Percentiles rank a stretch among this genome's conserved stretches.
Evolutionary conservation across 92 coral and sea anemone genomes (phyloP).

Genomic region (Anthopleura xanthogrammica): DNA sequence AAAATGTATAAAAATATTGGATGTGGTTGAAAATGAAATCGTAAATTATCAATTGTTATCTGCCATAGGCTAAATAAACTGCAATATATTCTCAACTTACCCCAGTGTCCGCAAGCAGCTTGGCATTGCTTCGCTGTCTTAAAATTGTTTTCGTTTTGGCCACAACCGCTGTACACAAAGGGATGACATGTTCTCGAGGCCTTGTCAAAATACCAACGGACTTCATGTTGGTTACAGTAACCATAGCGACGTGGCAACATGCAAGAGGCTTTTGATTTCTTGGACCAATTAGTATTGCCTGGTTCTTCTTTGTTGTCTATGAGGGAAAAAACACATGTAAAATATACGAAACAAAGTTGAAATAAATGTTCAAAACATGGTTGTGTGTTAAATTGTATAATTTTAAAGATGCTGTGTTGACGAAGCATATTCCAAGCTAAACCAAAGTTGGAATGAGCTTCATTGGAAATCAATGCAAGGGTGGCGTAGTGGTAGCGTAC

Average conservation of each 20-base stretch:
- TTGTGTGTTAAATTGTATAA: too few species aligned
- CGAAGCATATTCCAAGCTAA: too few species aligned
- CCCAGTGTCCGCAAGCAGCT: conserved; percentile 65
- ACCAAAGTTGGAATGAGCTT: too few species aligned
- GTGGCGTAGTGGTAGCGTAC: too few species aligned
- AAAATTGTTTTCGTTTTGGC: conserved; percentile 85
- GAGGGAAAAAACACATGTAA: not conserved
- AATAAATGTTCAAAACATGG: too few species aligned
- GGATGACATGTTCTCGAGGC: conserved; percentile 54
- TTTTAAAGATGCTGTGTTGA: too few species aligned
- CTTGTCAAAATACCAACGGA: conserved; percentile 79
- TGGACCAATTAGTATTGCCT: conserved; percentile 9
- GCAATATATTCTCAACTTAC: conserved; percentile 19
- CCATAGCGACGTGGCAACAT: conserved; percentile 57
- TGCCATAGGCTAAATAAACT: not conserved
- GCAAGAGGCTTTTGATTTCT: conserved; percentile 49
- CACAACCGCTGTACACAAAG: conserved; percentile 91
- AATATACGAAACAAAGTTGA: too few species aligned
- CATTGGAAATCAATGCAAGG: too few species aligned
- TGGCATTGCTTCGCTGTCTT: conserved; percentile 52
- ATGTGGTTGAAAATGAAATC: too few species aligned
- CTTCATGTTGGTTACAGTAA: conserved; percentile 56
- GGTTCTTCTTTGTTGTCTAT: conserved; percentile 16
- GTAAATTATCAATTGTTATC: too few species aligned
- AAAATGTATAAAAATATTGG: too few species aligned